Percentiles rank a stretch among this genome's conserved stretches.
Conservation (phyloP, 2,888 invertebrate genomes). For the Drosophila vallismaia region DNA sequence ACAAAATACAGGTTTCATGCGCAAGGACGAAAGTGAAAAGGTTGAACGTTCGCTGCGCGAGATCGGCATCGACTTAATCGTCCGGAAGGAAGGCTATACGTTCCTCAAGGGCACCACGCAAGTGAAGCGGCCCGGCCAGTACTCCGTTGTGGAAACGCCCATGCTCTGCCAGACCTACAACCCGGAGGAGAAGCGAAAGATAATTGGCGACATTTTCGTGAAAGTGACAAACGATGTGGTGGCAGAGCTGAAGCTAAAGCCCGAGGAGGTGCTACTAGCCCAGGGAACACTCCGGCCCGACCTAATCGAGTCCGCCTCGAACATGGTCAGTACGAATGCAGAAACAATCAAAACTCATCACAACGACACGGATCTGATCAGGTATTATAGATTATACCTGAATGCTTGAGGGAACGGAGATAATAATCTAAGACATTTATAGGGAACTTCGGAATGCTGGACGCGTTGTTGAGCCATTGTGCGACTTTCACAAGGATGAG, state of each 20-base stretch:
- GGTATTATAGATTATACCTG: constrained; percentile 84
- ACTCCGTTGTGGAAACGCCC: constrained; percentile 87
- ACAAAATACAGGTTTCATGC: constrained; percentile 89
- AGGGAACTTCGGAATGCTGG: constrained; percentile 89
- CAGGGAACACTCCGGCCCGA: constrained; percentile 99
- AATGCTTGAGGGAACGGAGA: no score
- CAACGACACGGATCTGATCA: constrained; percentile 98
- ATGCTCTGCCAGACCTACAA: constrained; percentile 93
- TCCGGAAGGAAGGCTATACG: constrained; percentile 89
- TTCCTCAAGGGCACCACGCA: constrained; percentile 93
- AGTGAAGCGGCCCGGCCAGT: constrained; percentile 87
- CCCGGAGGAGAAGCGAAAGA: constrained; percentile 99
- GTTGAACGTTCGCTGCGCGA: constrained; percentile 93
- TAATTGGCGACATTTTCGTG: constrained; percentile 99
- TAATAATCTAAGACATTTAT: not conserved
- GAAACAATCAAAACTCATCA: constrained; percentile 99
- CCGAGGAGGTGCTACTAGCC: constrained; percentile 95
- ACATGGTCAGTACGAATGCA: constrained; percentile 93
- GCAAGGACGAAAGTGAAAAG: constrained; percentile 95
- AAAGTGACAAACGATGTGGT: constrained; percentile 96
- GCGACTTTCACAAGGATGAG: constrained; percentile 99
- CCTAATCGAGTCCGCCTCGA: constrained; percentile 98
- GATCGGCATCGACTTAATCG: constrained; percentile 92
- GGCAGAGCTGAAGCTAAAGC: constrained; percentile 93
- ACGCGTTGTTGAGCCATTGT: constrained; percentile 97